These are phyloP conservation scores for Anoplopoma fimbria DNA, from an alignment of 2,113 vertebrate species.

Conservation along the genomic window DNA sequence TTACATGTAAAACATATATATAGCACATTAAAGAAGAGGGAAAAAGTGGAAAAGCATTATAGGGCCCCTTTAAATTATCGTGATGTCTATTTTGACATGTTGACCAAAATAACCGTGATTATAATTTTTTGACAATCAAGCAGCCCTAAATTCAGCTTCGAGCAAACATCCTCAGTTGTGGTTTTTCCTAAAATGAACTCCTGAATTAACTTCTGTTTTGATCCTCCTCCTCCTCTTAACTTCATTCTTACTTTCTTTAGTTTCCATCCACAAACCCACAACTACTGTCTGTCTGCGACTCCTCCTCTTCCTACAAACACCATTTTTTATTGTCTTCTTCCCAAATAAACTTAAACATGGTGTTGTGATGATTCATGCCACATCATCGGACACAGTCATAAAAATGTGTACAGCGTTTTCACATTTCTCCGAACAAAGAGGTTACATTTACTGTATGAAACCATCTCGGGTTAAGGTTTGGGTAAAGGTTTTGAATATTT, in stretches of 20 bases:
- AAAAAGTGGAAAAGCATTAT: too few relatives aligned
- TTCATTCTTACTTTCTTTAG: not conserved
- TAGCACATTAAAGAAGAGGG: too few relatives aligned
- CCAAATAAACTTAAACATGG: not conserved
- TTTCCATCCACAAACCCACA: not conserved
- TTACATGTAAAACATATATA: too few relatives aligned
- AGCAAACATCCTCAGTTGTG: slow-evolving; percentile 40
- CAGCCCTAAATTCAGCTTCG: slow-evolving; percentile 15
- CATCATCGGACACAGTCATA: not conserved
- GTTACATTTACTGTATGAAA: not conserved
- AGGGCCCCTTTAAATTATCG: too few relatives aligned
- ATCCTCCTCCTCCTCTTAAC: not conserved
- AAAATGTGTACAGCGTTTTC: not conserved
- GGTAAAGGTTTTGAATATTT: slow-evolving; percentile 17
- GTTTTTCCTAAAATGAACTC: slow-evolving; percentile 29
- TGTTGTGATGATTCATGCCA: not conserved
- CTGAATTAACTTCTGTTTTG: not conserved
- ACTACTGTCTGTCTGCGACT: not conserved
- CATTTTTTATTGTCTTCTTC: not conserved
- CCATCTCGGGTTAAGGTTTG: not conserved
- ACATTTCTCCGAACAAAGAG: not conserved
- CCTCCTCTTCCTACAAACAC: not conserved
- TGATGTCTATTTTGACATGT: not conserved
- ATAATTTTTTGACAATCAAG: not conserved
- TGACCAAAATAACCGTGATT: not conserved